A percentile compares a stretch with the other conserved stretches of the same genome.
These are phyloP conservation scores for Campoplex nolae DNA, from an alignment of 2,888 invertebrate species.

Conservation along the genomic window DNA sequence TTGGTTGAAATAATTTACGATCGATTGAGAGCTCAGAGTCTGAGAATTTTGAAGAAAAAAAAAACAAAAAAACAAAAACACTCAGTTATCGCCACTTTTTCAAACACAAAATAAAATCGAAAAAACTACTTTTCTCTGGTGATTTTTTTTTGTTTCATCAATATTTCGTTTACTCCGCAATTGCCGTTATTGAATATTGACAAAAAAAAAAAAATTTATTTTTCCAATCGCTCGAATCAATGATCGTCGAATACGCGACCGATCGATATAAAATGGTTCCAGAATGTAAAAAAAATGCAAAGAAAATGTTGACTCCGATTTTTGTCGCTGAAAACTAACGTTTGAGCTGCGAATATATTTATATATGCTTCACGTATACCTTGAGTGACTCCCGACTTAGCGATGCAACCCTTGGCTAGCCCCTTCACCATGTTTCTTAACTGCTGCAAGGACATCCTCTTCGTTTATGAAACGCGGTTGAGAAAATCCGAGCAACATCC, in stretches of 20 bases:
- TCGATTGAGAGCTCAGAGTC: too few species aligned
- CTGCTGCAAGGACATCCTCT: conserved; percentile 85
- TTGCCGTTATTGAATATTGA: too few species aligned
- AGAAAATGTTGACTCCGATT: background rate
- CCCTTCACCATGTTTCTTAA: conserved; percentile 87
- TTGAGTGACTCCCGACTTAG: conserved; percentile 87
- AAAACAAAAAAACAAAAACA: too few species aligned
- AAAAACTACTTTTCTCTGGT: too few species aligned
- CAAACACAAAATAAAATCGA: too few species aligned
- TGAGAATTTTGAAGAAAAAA: too few species aligned
- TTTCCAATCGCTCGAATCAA: background rate
- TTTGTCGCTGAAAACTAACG: background rate
- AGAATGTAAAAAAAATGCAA: background rate
- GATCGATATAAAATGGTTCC: too few species aligned
- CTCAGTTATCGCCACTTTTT: too few species aligned
- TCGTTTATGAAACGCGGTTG: conserved; percentile 8
- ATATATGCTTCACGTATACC: conserved; percentile 84
- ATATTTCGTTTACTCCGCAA: too few species aligned
- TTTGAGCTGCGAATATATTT: background rate
- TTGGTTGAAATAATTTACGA: too few species aligned
- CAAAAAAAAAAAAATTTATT: too few species aligned
- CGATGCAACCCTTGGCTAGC: conserved; percentile 88
- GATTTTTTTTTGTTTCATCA: too few species aligned
- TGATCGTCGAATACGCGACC: background rate
- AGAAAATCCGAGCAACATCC: conserved; percentile 20